Percentiles rank a stretch among this genome's conserved stretches.
Conservation (phyloP, 2,797 vertebrate species). For the Botia almorhae region DNA sequence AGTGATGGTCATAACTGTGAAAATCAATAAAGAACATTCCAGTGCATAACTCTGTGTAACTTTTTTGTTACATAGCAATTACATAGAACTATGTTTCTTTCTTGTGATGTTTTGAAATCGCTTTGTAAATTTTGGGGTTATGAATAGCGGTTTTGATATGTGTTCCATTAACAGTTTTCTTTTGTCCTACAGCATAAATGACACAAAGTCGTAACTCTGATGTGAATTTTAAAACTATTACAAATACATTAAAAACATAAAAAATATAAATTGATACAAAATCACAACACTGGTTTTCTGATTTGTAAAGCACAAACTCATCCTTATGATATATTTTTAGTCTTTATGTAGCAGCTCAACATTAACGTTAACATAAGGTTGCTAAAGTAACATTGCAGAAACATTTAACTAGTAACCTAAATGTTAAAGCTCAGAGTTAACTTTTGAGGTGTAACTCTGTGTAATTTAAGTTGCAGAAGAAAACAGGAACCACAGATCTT, state of each 20-base stretch:
- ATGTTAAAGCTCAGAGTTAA: not conserved
- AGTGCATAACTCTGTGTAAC: not conserved
- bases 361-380: too few species aligned
- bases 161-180: not conserved
- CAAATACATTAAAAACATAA: not conserved
- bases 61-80: not conserved
- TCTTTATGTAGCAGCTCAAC: too few species aligned
- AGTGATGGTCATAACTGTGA: not conserved
- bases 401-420: too few species aligned
- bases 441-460: not conserved
- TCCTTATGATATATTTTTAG: too few species aligned
- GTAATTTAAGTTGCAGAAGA: not conserved
- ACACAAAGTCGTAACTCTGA: not conserved
- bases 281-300: too few species aligned
- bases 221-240: not conserved
- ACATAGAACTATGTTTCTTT: not conserved
- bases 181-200: not conserved
- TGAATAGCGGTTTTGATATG: too few species aligned
- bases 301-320: too few species aligned
- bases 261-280: too few species aligned
- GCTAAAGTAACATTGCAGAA: too few species aligned
- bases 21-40: not conserved
- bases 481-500: not conserved
- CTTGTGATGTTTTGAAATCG: not conserved
- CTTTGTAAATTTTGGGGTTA: not conserved